Base-by-base conservation (phyloP, 37 sponge, comb jelly and placozoan species). In the Lycopodina hypogea region DNA sequence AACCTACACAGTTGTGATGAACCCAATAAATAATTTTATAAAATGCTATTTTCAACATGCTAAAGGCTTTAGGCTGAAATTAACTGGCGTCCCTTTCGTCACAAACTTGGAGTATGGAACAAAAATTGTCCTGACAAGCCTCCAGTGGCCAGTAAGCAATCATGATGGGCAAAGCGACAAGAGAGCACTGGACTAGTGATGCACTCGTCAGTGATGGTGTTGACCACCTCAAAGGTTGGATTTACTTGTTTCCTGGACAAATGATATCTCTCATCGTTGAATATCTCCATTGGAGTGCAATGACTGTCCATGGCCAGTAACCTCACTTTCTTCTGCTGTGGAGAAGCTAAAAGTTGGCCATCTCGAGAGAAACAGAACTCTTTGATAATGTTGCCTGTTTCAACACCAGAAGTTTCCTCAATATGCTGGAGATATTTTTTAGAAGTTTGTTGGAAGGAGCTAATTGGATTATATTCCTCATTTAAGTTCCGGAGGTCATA, bases 341-440 rank as follows among this genome's bases (percentile, higher is more conserved):
- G 89, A 19, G 84, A 80, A 19, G 84, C 89, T 17, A 89, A 33
- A 0, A 89, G 39, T 28, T 71, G 48, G 6, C 89, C 89, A 70
- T 89, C 89, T 50, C 35, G 21, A 35, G 84, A 83, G 29, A 84
- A 83, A 24, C 32, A 72, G 3, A 83, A 68, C 76, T 89, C 89
- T 42, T 89, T 89, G 59, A 89, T 84, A 56, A 51, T 61, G 33
- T 89, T 76, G 0, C 50, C 9, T 28, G 85, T 22, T 15, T 77
- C 77, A 34, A 59, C 69, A 2, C 41, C 45, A n/a, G 72, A 77
- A 2, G 4, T 1, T 53, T 87, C 88, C 35, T 81, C 83, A 61
- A 70, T 51, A 56, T 70, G 71, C 51, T 77, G 71, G 58, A 87
- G 37, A 34, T 81, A 81, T 4, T 70, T 77, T 9, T 11, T 21